phyloP scores from a whole-genome alignment of 2,888 invertebrate genomes.

The Plusia festucae region DNA sequence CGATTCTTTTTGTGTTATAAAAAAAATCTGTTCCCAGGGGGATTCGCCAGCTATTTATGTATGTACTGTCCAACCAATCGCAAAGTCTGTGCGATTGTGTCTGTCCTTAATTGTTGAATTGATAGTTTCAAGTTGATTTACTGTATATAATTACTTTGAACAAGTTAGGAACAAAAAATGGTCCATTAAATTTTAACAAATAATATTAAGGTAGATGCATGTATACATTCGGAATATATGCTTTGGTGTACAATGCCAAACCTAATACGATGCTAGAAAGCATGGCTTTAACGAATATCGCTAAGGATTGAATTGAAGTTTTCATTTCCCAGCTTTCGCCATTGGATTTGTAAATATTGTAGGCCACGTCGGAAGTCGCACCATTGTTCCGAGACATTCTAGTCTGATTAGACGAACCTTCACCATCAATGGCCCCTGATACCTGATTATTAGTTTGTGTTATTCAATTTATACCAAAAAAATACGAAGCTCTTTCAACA shows the following conservation, averaged over 20 bases:
- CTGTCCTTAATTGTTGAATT: constrained; percentile 59
- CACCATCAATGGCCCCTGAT: constrained; percentile 70
- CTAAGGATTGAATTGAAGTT: constrained; percentile 78
- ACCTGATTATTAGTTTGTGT: constrained; percentile 83
- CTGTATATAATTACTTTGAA: constrained; percentile 79
- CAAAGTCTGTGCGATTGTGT: constrained; percentile 42
- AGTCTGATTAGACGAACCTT: constrained; percentile 71
- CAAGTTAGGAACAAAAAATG: constrained; percentile 85
- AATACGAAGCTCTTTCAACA: constrained; percentile 84
- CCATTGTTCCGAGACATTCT: constrained; percentile 81
- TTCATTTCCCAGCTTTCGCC: constrained; percentile 71
- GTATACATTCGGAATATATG: constrained; percentile 76
- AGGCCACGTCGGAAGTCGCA: constrained; percentile 67
- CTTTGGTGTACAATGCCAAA: constrained; percentile 83
- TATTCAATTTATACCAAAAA: constrained; percentile 88
- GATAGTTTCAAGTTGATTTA: constrained; percentile 66
- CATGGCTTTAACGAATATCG: constrained; percentile 79
- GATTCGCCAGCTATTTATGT: constrained; percentile 56
- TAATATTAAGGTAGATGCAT: constrained; percentile 79
- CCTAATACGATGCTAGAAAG: constrained; percentile 77
- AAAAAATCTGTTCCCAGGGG: constrained; percentile 41
- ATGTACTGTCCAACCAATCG: constrained; percentile 62
- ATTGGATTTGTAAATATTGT: constrained; percentile 84
- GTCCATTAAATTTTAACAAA: constrained; percentile 85
- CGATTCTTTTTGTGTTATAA: constrained; percentile 51